Conservation (phyloP, 2,113 vertebrate species). For the Chloroceryle aenea region DNA sequence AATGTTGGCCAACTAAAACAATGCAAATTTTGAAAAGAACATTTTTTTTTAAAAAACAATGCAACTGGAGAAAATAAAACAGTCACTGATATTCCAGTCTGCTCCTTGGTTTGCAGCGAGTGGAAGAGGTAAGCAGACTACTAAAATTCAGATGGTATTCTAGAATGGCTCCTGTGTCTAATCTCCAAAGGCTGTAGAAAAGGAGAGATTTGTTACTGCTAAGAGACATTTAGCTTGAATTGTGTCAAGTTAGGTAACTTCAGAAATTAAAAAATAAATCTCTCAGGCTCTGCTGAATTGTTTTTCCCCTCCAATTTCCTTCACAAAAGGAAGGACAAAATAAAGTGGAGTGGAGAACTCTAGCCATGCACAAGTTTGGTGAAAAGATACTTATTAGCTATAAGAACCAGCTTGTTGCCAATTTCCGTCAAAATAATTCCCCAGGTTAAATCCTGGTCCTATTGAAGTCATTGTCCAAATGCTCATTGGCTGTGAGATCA, state of each 20-base stretch:
- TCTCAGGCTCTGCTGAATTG: not conserved
- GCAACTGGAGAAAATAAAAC: not conserved
- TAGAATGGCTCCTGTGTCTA: not conserved
- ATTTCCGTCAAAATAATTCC: constrained; percentile 78
- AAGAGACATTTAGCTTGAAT: not conserved
- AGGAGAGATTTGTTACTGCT: not conserved
- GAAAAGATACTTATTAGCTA: constrained; percentile 36
- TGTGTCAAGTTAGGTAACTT: not conserved
- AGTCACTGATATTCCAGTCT: not conserved
- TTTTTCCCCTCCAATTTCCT: not conserved
- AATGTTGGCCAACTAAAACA: not conserved
- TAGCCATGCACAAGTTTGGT: not conserved
- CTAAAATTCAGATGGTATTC: constrained; percentile 6
- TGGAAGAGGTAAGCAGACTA: not conserved
- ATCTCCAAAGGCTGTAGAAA: not conserved
- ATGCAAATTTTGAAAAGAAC: not conserved
- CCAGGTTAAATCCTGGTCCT: constrained; percentile 50
- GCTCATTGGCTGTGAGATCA: constrained; percentile 32
- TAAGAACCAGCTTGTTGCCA: constrained; percentile 64
- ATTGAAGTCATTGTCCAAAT: constrained; percentile 59
- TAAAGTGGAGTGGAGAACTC: not conserved
- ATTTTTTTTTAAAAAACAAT: not conserved
- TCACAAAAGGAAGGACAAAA: not conserved
- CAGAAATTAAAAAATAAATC: constrained; percentile 12
- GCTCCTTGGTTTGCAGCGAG: not conserved